Base-by-base conservation (phyloP, 2,797 vertebrate genomes). In the Gymnodraco acuticeps region DNA sequence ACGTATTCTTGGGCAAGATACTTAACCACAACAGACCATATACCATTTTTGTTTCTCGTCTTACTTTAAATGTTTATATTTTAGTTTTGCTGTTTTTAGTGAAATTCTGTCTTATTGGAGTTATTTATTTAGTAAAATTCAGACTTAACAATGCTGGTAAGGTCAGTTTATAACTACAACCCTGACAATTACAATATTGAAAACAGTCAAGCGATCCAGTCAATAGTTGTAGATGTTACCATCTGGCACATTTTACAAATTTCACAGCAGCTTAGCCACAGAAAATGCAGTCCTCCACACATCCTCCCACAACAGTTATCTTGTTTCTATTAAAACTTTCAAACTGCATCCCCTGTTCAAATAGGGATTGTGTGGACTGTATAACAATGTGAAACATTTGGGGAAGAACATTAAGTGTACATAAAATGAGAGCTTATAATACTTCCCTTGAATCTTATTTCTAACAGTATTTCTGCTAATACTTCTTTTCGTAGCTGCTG, bases 241-340 rank as follows among this genome's bases (percentile, higher is more conserved):
- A 12, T 47, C 27, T 64, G 19, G 41, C 27, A 38, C 17, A 51
- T 58, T 66, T 51, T 41, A 52, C 41, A 33, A 1, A 64, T 51
- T 60, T 64, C 31, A 74, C 61, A 38, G 33, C 15, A 17, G 52
- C 38, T 59, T 14, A 60, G 50, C 70, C 13, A 68, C 71, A 63
- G 20, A 61, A 43, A 59, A 46, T 7, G 0, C 5, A 41, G 23
- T 54, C 62, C 33, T 27, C 47, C 31, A 23, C 41, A 48, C 17
- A 65, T n/a, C 47, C 67, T 47, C 45, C 51, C 27, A 27, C 27
- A 52, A 42, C 3, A 2, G 20, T 10, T 60, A 17, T 55, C 5
- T 13, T 42, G 15, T 64, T 54, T 61, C 17, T 50, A 64, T 33
- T 14, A 17, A 14, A 53, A 38, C 8, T 45, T 23, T 23, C 16